phyloP scores from a whole-genome alignment of 2,797 vertebrate genomes.

The Enteromius treurensis region DNA sequence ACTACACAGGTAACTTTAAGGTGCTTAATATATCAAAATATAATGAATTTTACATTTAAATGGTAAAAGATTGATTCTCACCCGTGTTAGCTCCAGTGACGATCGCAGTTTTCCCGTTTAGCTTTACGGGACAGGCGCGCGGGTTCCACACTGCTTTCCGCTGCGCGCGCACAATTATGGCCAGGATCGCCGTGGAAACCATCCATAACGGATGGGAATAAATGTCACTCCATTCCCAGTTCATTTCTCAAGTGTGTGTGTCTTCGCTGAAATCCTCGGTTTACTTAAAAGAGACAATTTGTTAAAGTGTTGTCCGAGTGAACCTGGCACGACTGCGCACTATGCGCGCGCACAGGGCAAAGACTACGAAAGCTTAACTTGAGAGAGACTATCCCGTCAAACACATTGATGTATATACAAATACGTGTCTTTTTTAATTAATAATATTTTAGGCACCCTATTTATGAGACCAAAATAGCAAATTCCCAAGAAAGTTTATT shows the following conservation, averaged over 20 bases:
- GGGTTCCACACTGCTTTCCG: slow-evolving; percentile 74
- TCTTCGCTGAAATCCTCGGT: not conserved
- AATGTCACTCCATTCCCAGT: slow-evolving; percentile 44
- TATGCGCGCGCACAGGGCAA: not conserved
- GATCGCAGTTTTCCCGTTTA: slow-evolving; percentile 82
- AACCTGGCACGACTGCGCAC: not conserved
- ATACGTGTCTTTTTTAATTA: too few species aligned
- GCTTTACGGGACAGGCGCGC: slow-evolving; percentile 66
- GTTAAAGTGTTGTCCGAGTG: not conserved
- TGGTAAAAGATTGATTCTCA: slow-evolving; percentile 37
- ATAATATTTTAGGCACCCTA: not conserved
- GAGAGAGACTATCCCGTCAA: not conserved
- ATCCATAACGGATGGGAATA: slow-evolving; percentile 76
- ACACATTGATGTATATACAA: too few species aligned
- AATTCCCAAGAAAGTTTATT: not conserved
- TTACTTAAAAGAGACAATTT: not conserved
- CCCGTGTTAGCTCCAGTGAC: slow-evolving; percentile 88
- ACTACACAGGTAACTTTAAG: not conserved
- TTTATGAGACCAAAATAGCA: not conserved
- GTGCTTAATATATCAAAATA: not conserved
- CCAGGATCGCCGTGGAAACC: slow-evolving; percentile 65
- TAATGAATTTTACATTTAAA: not conserved
- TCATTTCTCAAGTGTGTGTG: slow-evolving; percentile 53
- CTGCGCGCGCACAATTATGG: slow-evolving; percentile 66
- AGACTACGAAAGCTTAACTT: not conserved